Base-by-base conservation (phyloP, 2,113 vertebrate genomes). In the Panthera tigris region DNA sequence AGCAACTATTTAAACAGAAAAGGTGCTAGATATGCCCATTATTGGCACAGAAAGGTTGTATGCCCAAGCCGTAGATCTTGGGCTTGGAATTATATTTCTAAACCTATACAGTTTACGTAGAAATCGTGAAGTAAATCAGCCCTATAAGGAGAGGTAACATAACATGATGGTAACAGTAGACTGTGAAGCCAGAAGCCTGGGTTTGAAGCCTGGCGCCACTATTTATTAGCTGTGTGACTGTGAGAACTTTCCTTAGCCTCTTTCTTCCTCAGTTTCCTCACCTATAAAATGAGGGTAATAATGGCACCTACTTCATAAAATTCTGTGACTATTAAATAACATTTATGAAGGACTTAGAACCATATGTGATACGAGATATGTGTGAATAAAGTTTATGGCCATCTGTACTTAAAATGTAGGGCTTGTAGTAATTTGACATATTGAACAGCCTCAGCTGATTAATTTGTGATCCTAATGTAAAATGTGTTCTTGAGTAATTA, bases 261-360 rank as follows among this genome's bases (percentile, higher is more conserved):
- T 69, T 93, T 68, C 45, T 83, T 93, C 48, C 63, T 86, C 33
- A 27, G 16, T 74, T 74, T 73, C 29, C 84, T 73, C 8, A 57
- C 55, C 76, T 57, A 6, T 91, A 79, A 84, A 88, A 66, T 82
- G 29, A 29, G 50, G 41, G 3, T 36, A 69, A 69, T 82, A 57
- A 55, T 68, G 33, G 76, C 39, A 78, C 36, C 85, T 76, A 57
- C 36, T 65, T 89, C 25, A 19, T 93, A 61, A n/a, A 88, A 18
- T 86, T 92, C 65, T 65, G 69, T 91, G 36, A 90, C 36, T 84
- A 52, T 81, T 95, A 83, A 79, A 31, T 94, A 69, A 78, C 36
- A 52, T 91, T 92, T 92, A 31, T 50, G 36, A 96, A 69, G 41
- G 73, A 57, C 36, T 88, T 71, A 83, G n/a, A 93, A 89, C 39